A percentile compares a stretch with the other conserved stretches of the same genome.
phyloP scores from a whole-genome alignment of 2,797 vertebrate genomes.

The Spinus pinus region DNA sequence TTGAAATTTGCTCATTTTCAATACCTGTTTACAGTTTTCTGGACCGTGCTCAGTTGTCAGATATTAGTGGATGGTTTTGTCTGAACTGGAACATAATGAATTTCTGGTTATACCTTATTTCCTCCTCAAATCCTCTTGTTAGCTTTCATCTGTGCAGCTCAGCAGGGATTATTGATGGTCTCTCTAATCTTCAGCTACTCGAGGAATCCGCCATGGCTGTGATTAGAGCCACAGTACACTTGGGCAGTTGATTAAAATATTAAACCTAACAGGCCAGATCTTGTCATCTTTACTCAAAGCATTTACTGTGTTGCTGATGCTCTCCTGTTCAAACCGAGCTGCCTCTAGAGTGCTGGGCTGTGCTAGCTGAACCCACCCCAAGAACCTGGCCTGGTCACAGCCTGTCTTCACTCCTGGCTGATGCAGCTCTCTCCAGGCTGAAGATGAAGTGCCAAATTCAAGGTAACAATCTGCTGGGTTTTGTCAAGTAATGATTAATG shows the following conservation, averaged over 20 bases:
- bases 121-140: neutral
- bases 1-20: neutral
- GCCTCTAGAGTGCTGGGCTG: neutral
- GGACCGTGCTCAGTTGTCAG: neutral
- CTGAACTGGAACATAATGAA: neutral
- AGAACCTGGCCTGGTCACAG: neutral
- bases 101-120: neutral
- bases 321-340: neutral
- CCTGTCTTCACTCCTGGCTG: neutral
- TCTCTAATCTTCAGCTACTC: neutral
- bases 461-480: neutral
- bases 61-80: neutral
- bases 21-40: neutral
- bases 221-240: neutral
- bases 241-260: neutral
- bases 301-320: neutral
- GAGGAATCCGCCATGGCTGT: rapidly evolving
- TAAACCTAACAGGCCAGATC: neutral
- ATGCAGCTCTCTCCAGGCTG: neutral
- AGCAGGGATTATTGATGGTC: neutral
- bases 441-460: neutral
- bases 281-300: neutral
- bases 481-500: neutral
- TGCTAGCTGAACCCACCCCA: rapidly evolving
- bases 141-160: neutral